A percentile compares a stretch with the other conserved stretches of the same genome.
Conservation (phyloP, 1,140 invertebrate species). For the Paralvinella palmiformis region DNA sequence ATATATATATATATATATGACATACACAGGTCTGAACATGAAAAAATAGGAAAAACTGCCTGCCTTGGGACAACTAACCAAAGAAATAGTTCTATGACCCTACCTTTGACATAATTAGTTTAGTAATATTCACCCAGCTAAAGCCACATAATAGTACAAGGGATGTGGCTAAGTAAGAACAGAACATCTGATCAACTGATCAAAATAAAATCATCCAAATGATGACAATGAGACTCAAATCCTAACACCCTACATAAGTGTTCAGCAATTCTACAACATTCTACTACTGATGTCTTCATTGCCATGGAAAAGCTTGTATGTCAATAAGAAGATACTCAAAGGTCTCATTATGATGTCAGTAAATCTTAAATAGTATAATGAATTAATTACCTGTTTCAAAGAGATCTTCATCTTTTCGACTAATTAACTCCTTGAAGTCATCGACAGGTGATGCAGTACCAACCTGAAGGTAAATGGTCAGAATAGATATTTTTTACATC, state of each 20-base stretch:
- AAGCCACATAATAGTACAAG: no score
- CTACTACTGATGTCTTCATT: neutral
- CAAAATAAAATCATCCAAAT: no score
- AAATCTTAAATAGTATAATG: neutral
- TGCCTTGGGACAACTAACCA: no score
- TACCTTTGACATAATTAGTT: no score
- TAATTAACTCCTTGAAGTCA: conserved; percentile 40
- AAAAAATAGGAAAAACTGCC: no score
- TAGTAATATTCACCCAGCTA: no score
- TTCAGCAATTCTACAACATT: neutral
- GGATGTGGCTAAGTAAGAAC: no score
- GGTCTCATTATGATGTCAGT: neutral
- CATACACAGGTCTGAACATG: no score
- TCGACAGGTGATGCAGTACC: conserved; percentile 47
- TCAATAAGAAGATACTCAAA: neutral
- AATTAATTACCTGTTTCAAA: conserved; percentile 27
- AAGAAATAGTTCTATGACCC: no score
- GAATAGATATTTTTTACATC: neutral
- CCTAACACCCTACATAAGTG: neutral
- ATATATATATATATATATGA: no score
- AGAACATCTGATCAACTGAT: no score
- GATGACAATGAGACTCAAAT: no score
- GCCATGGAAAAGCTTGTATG: neutral
- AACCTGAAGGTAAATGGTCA: conserved; percentile 27
- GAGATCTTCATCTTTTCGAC: conserved; percentile 37